Percentiles rank a stretch among this genome's conserved stretches.
These are phyloP conservation scores for Dinothrombium tinctorium DNA, from an alignment of 1,140 invertebrate species.

Conservation along the genomic window DNA sequence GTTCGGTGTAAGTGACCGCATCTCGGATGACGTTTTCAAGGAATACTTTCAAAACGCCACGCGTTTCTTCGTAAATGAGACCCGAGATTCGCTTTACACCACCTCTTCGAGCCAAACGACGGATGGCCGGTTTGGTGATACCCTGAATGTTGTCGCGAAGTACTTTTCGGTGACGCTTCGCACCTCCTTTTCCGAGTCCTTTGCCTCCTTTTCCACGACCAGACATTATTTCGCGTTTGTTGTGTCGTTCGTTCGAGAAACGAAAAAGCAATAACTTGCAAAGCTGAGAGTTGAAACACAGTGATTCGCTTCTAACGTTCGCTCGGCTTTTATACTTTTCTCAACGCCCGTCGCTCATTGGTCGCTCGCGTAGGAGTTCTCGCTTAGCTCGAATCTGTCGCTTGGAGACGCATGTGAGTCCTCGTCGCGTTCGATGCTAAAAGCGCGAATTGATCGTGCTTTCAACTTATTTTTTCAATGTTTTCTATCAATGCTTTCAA, in stretches of 20 bases:
- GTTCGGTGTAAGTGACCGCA: constrained; percentile 56
- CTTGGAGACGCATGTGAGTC: too few relatives aligned
- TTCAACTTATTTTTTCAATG: neutral
- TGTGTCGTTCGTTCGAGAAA: too few relatives aligned
- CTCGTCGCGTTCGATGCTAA: neutral
- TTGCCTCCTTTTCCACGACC: constrained; percentile 24
- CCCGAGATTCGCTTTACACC: constrained; percentile 49
- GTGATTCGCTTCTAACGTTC: too few relatives aligned
- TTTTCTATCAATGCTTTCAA: neutral
- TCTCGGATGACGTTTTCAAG: constrained; percentile 56
- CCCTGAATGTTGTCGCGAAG: constrained; percentile 46
- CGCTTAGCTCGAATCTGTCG: too few relatives aligned
- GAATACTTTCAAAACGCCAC: constrained; percentile 46
- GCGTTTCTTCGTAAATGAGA: constrained; percentile 42
- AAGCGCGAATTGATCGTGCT: neutral
- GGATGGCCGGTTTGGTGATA: constrained; percentile 39
- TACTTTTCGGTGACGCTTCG: constrained; percentile 24
- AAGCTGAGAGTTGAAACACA: too few relatives aligned
- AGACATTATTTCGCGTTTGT: constrained; percentile 18
- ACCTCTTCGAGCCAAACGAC: constrained; percentile 39
- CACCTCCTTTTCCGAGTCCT: constrained; percentile 23
- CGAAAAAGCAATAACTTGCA: too few relatives aligned
- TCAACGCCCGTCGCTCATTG: too few relatives aligned
- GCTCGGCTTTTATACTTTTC: too few relatives aligned
- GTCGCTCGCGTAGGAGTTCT: too few relatives aligned